A percentile compares a stretch with the other conserved stretches of the same genome.
Evolutionary conservation across 2,888 invertebrate genomes (phyloP).

Genomic region (Coelinius sp.): DNA sequence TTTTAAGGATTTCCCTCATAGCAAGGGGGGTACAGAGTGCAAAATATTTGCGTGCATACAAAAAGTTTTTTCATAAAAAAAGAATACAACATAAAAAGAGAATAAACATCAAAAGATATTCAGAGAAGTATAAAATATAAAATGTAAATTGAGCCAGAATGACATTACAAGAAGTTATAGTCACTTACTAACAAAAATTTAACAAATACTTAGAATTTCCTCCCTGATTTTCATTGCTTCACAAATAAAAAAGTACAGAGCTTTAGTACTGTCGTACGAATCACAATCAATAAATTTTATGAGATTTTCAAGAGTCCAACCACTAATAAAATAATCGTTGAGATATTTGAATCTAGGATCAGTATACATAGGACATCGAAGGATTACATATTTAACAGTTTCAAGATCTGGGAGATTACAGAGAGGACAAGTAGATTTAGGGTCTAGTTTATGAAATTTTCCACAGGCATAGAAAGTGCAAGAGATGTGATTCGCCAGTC

Average conservation of each 20-base stretch:
- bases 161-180: no score
- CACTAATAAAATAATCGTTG: neutral
- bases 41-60: no score
- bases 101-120: no score
- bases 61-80: no score
- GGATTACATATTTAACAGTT: neutral
- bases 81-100: no score
- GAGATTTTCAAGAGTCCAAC: neutral
- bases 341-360: neutral
- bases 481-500: neutral
- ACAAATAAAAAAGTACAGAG: no score
- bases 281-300: neutral
- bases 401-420: neutral
- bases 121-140: no score
- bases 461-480: neutral
- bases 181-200: no score
- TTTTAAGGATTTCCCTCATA: neutral
- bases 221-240: no score
- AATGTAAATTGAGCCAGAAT: no score
- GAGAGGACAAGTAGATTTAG: neutral
- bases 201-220: no score
- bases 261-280: no score
- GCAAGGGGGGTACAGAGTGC: neutral
- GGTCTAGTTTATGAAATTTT: neutral
- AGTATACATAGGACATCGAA: neutral